A percentile compares a stretch with the other conserved stretches of the same genome.
phyloP scores from a whole-genome alignment of 1,140 invertebrate species.

The Bombus picipes region DNA sequence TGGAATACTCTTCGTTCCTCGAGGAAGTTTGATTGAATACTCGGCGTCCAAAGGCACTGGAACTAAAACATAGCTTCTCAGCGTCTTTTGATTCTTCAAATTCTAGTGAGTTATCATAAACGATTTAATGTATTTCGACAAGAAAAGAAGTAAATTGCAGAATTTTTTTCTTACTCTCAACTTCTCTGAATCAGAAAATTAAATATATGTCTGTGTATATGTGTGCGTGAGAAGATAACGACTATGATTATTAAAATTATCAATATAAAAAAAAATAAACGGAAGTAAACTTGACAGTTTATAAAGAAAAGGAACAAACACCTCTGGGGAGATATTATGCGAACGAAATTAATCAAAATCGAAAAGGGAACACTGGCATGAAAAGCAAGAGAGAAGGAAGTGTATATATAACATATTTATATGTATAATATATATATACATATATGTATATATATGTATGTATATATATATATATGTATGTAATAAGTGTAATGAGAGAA shows the following conservation, averaged over 20 bases:
- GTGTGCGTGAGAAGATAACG: background rate
- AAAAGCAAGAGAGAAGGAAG: background rate
- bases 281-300: background rate
- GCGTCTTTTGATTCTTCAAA: background rate
- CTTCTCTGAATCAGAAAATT: background rate
- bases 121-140: background rate
- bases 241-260: background rate
- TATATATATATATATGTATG: background rate
- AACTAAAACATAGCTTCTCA: background rate
- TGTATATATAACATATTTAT: slow-evolving; percentile 4
- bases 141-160: background rate
- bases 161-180: background rate
- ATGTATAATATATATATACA: too few species aligned
- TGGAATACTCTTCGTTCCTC: background rate
- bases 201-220: background rate
- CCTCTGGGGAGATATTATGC: slow-evolving; percentile 15
- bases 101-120: background rate
- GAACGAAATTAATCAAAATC: background rate
- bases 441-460: background rate
- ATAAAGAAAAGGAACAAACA: slow-evolving; percentile 25
- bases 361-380: background rate
- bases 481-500: slow-evolving; percentile 14
- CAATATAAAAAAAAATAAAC: background rate
- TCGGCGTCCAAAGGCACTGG: slow-evolving; percentile 2
- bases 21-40: background rate